Conservation (phyloP, 2,797 vertebrate species). For the Podargus strigoides region DNA sequence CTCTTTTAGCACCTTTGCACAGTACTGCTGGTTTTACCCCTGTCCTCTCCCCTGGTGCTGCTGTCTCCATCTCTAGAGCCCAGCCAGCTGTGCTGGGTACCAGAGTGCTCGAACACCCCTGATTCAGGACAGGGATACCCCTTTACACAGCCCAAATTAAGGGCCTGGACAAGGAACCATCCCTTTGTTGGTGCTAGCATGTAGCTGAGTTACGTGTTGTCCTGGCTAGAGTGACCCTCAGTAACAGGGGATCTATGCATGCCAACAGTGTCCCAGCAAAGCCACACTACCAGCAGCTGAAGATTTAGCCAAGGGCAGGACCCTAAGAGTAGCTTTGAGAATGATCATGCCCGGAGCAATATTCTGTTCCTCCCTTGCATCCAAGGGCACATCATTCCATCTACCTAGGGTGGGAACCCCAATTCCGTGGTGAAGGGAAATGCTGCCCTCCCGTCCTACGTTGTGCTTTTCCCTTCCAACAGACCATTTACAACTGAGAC, state of each 20-base stretch:
- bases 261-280: not conserved
- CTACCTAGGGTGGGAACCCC: not conserved
- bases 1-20: not conserved
- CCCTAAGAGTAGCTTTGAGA: not conserved
- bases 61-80: not conserved
- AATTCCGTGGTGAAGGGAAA: not conserved
- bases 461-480: not conserved
- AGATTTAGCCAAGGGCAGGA: not conserved
- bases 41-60: not conserved
- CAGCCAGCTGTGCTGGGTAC: not conserved
- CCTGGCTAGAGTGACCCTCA: not conserved
- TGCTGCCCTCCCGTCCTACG: not conserved
- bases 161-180: not conserved
- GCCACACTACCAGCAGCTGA: not conserved
- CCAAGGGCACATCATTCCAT: not conserved
- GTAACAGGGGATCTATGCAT: not conserved
- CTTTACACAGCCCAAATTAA: not conserved
- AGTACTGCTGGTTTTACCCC: not conserved
- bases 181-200: not conserved
- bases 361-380: not conserved
- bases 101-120: not conserved
- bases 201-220: not conserved
- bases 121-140: not conserved
- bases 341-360: not conserved
- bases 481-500: not conserved